Conservation (phyloP, 2,797 vertebrate genomes). For the Pyrocephalus nanus region DNA sequence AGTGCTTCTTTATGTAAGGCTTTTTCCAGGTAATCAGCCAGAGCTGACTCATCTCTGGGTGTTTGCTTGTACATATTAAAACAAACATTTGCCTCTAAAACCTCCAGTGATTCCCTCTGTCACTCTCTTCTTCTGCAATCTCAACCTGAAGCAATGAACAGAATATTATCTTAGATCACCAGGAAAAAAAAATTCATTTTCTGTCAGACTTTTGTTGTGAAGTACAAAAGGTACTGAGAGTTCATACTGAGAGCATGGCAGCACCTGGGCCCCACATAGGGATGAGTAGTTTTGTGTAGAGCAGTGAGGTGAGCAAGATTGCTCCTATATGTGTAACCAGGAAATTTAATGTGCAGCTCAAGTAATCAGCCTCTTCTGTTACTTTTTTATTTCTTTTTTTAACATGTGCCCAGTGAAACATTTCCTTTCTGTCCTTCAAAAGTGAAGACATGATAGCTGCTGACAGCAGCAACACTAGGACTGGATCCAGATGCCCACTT, state of each 20-base stretch:
- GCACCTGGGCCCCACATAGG: not conserved
- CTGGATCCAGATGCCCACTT: not conserved
- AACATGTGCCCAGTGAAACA: not conserved
- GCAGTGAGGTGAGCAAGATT: not conserved
- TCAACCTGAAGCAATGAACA: not conserved
- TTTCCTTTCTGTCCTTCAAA: not conserved
- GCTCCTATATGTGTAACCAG: not conserved
- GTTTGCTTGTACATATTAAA: conserved; percentile 22
- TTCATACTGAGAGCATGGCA: fast-evolving
- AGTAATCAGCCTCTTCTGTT: not conserved
- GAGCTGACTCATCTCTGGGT: not conserved
- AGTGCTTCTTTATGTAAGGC: not conserved
- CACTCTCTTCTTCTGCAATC: not conserved
- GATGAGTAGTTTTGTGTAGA: not conserved
- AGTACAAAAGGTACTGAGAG: not conserved
- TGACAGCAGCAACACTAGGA: not conserved
- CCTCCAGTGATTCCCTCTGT: not conserved
- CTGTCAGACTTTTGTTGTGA: not conserved
- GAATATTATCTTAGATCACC: not conserved
- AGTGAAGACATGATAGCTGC: not conserved
- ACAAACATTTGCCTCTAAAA: conserved; percentile 1
- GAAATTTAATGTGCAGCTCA: not conserved
- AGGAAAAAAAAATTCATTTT: not conserved
- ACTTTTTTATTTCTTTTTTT: not conserved
- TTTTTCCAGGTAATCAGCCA: not conserved